These are phyloP conservation scores for Phalacrocorax pelagicus DNA, from an alignment of 2,113 vertebrate species.

Conservation along the genomic window DNA sequence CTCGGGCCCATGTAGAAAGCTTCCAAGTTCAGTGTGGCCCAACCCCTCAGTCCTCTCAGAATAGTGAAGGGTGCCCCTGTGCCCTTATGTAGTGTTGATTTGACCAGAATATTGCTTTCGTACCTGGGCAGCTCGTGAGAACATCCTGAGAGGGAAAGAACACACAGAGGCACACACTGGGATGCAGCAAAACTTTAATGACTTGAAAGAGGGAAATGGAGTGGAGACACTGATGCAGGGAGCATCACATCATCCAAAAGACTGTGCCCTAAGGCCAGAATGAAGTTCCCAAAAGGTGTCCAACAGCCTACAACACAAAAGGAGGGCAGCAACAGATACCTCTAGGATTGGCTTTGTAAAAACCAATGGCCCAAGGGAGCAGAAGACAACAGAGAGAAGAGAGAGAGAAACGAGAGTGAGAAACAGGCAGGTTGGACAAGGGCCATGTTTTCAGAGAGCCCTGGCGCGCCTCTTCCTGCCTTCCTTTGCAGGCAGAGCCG, in stretches of 20 bases:
- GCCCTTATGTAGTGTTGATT: too few relatives aligned
- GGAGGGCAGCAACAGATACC: too few relatives aligned
- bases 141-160: not conserved
- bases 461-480: not conserved
- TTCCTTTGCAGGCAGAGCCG: not conserved
- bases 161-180: not conserved
- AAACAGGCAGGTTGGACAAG: not conserved
- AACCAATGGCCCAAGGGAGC: not conserved
- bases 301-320: not conserved
- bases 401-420: not conserved
- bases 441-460: not conserved
- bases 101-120: not conserved
- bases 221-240: not conserved
- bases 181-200: not conserved
- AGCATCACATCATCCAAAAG: not conserved
- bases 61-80: not conserved
- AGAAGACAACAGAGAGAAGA: not conserved
- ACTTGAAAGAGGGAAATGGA: not conserved
- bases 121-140: not conserved
- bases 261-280: too few relatives aligned
- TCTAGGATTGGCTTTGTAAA: too few relatives aligned
- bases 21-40: not conserved
- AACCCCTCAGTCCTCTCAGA: not conserved
- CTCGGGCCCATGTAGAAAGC: not conserved
- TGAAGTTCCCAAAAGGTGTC: not conserved